These are phyloP conservation scores for Carlito syrichta DNA, from an alignment of 2,113 vertebrate species.

Conservation along the genomic window DNA sequence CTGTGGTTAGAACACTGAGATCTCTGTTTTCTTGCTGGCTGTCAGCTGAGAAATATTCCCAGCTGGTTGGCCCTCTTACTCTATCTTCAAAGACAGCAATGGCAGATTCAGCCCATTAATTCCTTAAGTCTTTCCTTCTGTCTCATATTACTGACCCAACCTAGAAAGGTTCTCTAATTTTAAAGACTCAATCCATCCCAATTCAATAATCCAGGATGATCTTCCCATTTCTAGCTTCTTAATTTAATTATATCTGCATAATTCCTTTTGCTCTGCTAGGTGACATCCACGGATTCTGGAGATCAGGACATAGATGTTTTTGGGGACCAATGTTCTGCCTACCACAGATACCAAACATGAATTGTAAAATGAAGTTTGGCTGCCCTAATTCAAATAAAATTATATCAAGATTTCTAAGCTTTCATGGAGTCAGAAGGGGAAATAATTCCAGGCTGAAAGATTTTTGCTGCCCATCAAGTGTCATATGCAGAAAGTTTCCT, in stretches of 20 bases:
- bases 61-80: neutral
- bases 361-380: slow-evolving; percentile 8
- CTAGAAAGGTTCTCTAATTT: neutral
- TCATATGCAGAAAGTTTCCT: neutral
- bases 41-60: neutral
- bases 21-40: neutral
- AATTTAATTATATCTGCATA: neutral
- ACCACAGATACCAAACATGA: neutral
- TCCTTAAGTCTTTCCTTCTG: neutral
- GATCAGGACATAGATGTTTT: neutral
- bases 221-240: neutral
- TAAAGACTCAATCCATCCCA: neutral
- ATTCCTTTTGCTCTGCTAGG: neutral
- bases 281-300: neutral
- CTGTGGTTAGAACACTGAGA: neutral
- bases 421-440: neutral
- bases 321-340: neutral
- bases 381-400: slow-evolving; percentile 25
- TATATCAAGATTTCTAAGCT: neutral
- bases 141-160: neutral
- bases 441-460: neutral
- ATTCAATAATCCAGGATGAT: neutral
- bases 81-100: neutral
- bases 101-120: neutral
- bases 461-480: slow-evolving; percentile 6